Base-by-base conservation (phyloP, 37 sponge, comb jelly and placozoan genomes). In the Beroe ovata region DNA sequence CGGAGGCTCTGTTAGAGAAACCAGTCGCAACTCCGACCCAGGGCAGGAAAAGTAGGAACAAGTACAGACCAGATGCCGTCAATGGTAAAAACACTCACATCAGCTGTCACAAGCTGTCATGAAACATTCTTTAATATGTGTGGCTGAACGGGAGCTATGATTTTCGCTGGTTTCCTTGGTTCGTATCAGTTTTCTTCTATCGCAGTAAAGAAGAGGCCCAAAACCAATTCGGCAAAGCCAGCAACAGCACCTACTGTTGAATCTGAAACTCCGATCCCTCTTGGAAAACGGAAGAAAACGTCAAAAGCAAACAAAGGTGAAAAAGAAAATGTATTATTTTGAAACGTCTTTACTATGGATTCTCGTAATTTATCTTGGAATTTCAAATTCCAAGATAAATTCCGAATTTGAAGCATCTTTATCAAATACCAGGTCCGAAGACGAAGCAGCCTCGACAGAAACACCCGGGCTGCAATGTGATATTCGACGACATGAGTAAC, bases 21-120 rank as follows among this genome's bases (percentile, higher is more conserved):
- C 84, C 84, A 36, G 84, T 77, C 1, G 84, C 38, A 6, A 77
- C 84, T n/a, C 84, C 84, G 2, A 77, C 84, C 14, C 20, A 39
- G 54, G 8, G 23, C 6, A 77, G 54, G 1, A 77, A 77, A 40
- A 42, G 20, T 54, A 62, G 29, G 63, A 62, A 62, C 63, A 77
- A 77, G 22, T 77, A 77, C 38, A 30, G 84, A n/a, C 84, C 84
- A 3, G 38, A 41, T 19, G 18, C 54, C 8, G n/a, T 42, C 41
- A 25, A 25, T 47, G n/a, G n/a, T n/a, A n/a, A n/a, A n/a, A n/a
- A n/a, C n/a, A n/a, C n/a, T n/a, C n/a, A n/a, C n/a, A n/a, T n/a
- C n/a, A n/a, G n/a, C n/a, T n/a, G n/a, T n/a, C n/a, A n/a, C n/a
- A n/a, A n/a, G n/a, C n/a, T n/a, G n/a, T n/a, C n/a, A n/a, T n/a